Base-by-base conservation (phyloP, 2,888 invertebrate genomes). In the Dioctria linearis region DNA sequence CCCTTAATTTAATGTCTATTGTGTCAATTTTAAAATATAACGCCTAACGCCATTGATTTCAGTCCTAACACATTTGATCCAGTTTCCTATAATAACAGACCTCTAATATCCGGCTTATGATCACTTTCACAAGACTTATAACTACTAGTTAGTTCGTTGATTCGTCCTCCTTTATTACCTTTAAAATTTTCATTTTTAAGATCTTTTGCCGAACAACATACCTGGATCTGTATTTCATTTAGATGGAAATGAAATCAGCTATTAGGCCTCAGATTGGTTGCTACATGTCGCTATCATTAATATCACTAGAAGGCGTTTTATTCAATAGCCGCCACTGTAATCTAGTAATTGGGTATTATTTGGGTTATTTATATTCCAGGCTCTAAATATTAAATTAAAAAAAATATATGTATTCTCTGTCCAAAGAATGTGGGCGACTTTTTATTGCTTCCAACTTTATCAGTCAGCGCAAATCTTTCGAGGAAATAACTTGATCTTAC, bases 271-370 rank as follows among this genome's bases (percentile, higher is more conserved):
- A 8, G 54, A 54, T 54, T 54, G 54, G 54, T 54, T 3, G 54
- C 54, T 54, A 54, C 11, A n/a, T 54, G 54, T 54, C 54, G 54
- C 54, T 54, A 61, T 61, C 61, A 61, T 61, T 61, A 61, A 61
- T 61, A 61, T 11, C 25, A 37, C 61, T 25, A 25, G 4, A 39
- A 25, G 39, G 3, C 37, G n/a, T 61, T 11, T 54, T 54, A 54
- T 54, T 54, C 54, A 54, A 54, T 54, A 25, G 57, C 73, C 73
- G 73, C 73, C 73, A 73, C 73, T 73, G 54, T 73, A 73, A 73
- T 73, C 73, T 57, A 43, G 37, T n/a, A 25, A 73, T 73, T 59
- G 40, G 73, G 13, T 59, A 42, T 73, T 73, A 73, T 59, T 54
- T 73, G 57, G 40, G 42, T 73, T 59, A 57, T 73, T 59, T 59